These are phyloP conservation scores for Perca schrenkii DNA, from an alignment of 2,113 vertebrate species.

Conservation along the genomic window DNA sequence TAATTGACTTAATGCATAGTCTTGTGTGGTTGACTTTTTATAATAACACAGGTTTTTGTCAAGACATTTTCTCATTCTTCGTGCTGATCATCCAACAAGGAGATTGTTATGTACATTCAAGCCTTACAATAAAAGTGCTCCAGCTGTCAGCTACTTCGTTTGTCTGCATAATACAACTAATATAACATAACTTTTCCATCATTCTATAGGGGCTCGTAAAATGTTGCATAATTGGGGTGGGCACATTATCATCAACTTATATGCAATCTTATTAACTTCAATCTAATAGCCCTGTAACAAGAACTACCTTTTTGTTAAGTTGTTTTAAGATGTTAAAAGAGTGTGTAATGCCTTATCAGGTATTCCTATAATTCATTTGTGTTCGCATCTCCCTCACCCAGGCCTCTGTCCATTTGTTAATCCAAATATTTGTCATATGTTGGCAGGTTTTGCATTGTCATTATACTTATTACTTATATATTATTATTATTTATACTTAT, in stretches of 20 bases:
- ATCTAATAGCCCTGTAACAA: background rate
- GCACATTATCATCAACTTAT: background rate
- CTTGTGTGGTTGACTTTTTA: background rate
- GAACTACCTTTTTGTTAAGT: background rate
- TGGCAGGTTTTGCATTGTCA: background rate
- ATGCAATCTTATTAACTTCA: background rate
- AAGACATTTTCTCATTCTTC: background rate
- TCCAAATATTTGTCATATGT: background rate
- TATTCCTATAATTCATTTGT: background rate
- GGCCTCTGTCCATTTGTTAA: background rate
- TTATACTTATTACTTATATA: no score
- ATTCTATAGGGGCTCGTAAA: background rate
- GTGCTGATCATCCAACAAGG: background rate
- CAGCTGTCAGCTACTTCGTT: background rate
- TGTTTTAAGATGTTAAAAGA: background rate
- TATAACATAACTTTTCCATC: background rate
- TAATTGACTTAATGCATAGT: background rate
- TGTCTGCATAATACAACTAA: background rate
- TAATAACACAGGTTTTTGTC: background rate
- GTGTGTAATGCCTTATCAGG: background rate
- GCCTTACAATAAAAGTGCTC: background rate
- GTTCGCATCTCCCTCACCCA: no score
- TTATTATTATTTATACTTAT: no score
- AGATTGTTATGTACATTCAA: background rate
- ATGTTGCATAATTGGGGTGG: background rate